Evolutionary conservation across 2,888 invertebrate species (phyloP), one percentile per base, ranked within the genome.

Genomic region (Sminthurides aquaticus): DNA sequence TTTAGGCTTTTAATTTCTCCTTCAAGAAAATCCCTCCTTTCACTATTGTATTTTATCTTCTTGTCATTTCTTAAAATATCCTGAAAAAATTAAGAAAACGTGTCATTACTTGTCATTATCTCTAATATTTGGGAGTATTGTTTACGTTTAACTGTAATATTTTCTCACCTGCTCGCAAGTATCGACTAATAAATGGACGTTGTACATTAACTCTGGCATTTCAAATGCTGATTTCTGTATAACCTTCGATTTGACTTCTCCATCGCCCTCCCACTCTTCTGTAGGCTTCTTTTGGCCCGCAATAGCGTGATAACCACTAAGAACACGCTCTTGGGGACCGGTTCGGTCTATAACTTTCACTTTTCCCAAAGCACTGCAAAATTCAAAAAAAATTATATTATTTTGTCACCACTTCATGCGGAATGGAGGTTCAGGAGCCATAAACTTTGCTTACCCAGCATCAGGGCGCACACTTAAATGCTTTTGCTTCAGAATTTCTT

Each of bases 341-440:
- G 98, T 98, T 94, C 99, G 93, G 79, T 99, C 99, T 70, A 99
- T 98, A 15, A 99, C 97, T 74, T 97, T 97, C 52, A 95, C 94
- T 79, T 91, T 91, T 34, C 87, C 86, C 59, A 92, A 79, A 0
- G 55, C 54, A n/a, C 66, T 66, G 25, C n/a, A 56, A 20, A 34
- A 28, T 60, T 26, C 15, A 25, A 60, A 28, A 59, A 54, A 8
- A 29, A 55, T 60, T n/a, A n/a, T n/a, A n/a, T n/a, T n/a, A n/a
- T n/a, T n/a, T n/a, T n/a, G n/a, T n/a, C n/a, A n/a, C n/a, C n/a
- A n/a, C n/a, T n/a, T n/a, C n/a, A n/a, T n/a, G n/a, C n/a, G n/a
- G n/a, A n/a, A n/a, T n/a, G n/a, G n/a, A n/a, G n/a, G n/a, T n/a
- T n/a, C n/a, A n/a, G n/a, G n/a, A n/a, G n/a, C n/a, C n/a, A n/a